These are phyloP conservation scores for Epizoanthus fatuus DNA, from an alignment of 92 coral and sea anemone species.

Conservation along the genomic window DNA sequence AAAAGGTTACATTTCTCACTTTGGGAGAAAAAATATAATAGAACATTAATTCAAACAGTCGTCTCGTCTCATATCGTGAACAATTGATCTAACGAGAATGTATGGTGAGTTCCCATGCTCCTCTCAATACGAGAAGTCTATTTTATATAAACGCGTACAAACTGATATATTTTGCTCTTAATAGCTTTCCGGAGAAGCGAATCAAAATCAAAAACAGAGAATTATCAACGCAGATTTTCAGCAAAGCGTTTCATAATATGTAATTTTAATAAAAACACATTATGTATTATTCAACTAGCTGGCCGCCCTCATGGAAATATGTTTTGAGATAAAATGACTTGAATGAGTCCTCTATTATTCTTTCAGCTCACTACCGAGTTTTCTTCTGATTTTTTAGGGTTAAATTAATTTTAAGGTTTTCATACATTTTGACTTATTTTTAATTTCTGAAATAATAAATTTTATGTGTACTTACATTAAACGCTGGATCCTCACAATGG, in stretches of 20 bases:
- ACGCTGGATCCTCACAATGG: slow-evolving; percentile 86
- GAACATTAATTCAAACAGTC: slow-evolving; percentile 1
- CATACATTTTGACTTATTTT: too few species aligned
- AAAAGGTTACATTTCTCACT: slow-evolving; percentile 46
- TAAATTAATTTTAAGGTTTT: too few species aligned
- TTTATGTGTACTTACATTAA: slow-evolving; percentile 76
- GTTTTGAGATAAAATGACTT: too few species aligned
- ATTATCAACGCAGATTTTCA: slow-evolving; percentile 35
- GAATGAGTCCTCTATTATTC: too few species aligned
- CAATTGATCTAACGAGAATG: slow-evolving; percentile 17
- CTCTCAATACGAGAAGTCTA: background rate
- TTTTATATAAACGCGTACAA: slow-evolving; percentile 12
- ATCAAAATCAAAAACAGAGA: slow-evolving; percentile 21
- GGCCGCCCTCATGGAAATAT: too few species aligned
- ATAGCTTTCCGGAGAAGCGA: slow-evolving; percentile 25
- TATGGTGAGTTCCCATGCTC: slow-evolving; percentile 38
- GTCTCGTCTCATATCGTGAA: slow-evolving; percentile 29
- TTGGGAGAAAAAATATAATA: slow-evolving; percentile 34
- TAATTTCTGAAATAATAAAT: background rate
- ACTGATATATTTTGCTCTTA: slow-evolving; percentile 12
- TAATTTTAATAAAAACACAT: too few species aligned
- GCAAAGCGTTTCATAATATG: background rate
- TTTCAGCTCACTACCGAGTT: too few species aligned
- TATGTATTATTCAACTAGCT: too few species aligned
- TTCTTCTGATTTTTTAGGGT: too few species aligned